Percentiles rank a stretch among this genome's conserved stretches.
phyloP scores from a whole-genome alignment of 2,113 vertebrate species.

The Pandion haliaetus region DNA sequence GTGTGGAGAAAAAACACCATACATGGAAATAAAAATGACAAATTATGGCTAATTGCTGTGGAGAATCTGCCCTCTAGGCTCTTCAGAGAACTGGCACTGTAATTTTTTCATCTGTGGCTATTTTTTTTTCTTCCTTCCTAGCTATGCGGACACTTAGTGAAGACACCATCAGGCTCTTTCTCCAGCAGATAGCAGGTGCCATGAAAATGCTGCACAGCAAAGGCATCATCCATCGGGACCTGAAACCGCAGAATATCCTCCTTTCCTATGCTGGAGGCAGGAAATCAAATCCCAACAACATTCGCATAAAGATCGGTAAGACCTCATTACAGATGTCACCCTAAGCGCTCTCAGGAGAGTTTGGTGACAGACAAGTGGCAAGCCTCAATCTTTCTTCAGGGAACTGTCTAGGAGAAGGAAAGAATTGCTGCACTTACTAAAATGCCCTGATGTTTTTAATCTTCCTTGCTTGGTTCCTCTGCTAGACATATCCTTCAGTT shows the following conservation, averaged over 20 bases:
- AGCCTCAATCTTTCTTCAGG: background rate
- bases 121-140: slow-evolving; percentile 32
- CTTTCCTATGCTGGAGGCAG: slow-evolving; percentile 85
- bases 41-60: background rate
- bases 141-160: slow-evolving; percentile 92
- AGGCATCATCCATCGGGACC: slow-evolving; percentile 93
- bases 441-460: background rate
- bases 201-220: slow-evolving; percentile 92
- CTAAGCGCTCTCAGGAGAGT: rapidly evolving
- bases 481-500: background rate
- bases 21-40: background rate
- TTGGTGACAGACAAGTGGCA: background rate
- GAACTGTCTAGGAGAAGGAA: background rate
- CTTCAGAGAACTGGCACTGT: background rate
- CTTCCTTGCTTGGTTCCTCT: background rate
- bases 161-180: slow-evolving; percentile 93
- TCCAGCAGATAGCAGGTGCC: slow-evolving; percentile 92
- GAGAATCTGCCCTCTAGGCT: background rate
- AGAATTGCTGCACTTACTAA: background rate
- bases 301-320: slow-evolving; percentile 92
- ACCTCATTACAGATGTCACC: rapidly evolving
- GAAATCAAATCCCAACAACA: slow-evolving; percentile 84
- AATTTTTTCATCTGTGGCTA: background rate
- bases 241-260: slow-evolving; percentile 97
- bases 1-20: background rate